Evolutionary conservation across 1,140 invertebrate species (phyloP), one percentile per base, ranked within the genome.

Genomic region (Scaptomyza montana): DNA sequence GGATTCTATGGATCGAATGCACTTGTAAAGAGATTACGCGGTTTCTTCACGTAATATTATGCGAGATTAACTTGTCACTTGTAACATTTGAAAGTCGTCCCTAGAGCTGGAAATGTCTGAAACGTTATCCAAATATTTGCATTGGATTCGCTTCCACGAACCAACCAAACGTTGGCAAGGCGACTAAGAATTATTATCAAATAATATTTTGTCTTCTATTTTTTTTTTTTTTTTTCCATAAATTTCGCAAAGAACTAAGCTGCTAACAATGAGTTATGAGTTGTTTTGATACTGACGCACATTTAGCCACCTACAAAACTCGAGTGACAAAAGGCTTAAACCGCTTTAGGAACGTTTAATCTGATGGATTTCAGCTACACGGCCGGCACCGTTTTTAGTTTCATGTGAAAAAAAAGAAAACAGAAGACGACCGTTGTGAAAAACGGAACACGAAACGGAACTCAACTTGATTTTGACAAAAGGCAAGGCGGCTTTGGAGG

Each of bases 261-360:
- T 6, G 8, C 30, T 6, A 70, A 75, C 28, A 69, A 51, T 54
- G 13, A 16, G 21, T 2, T 25, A 13, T 9, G 46, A 62, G 57
- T 71, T 71, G 55, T 78, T 43, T 43, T 75, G 66, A 71, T 61
- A 54, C 51, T 69, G 70, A 68, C 51, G 71, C 80, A 78, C 70
- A 84, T 61, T 80, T 86, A 78, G 74, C 81, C 81, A 89, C 82
- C 84, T 87, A 70, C 71, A 66, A 89, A 89, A 82, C 82, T 72
- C 50, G 39, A 6, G 36, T 62, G 65, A 89, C 84, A 89, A 87
- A 86, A 74, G 82, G 82, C 71, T 87, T 89, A 86, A 86, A 87
- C 78, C 82, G 82, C 82, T 87, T 87, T 82, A 87, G 56, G 75
- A 79, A 67, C 82, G 59, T 82, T 82, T 86, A 89, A 86, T 86